Base-by-base conservation (phyloP, 2,113 vertebrate genomes). In the Spheniscus mendiculus region DNA sequence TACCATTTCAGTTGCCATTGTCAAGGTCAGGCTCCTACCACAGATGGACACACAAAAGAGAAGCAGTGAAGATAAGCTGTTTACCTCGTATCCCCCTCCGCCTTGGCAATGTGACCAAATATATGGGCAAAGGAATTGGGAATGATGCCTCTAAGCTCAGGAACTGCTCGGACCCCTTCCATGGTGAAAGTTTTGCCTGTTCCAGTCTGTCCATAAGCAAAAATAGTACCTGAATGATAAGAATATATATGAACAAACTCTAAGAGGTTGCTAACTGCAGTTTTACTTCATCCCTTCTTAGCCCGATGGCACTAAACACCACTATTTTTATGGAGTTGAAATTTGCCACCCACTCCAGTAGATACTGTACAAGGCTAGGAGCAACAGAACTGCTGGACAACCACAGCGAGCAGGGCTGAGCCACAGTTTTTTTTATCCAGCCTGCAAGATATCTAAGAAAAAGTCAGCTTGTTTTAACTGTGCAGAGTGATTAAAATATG, bases 181-280 rank as follows among this genome's bases (percentile, higher is more conserved):
- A 99, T 99, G 63, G 99, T 99, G 96, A 99, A 99, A 5, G 99
- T 99, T 98, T 99, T 99, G 59, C 99, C 99, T 78, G 99, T 99
- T 95, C 99, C 99, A 69, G 99, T 99, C 97, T 99, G 99, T n/a
- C 99, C 99, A 94, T 99, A 99, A 52, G 99, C 99, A 98, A 99
- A 99, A 97, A 99, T 99, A 76, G 99, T 99, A 62, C 99, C 99
- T 99, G 92, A 89, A 96, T 95, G 55, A 70, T 49, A 98, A 96
- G 77, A 74, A 80, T 38, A 94, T 2, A 69, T 0, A 62, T 10
- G 27, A 94, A 76, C 11, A 71, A 72, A 36, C 40, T 32, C 22
- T 36, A 23, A 66, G 77, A 59, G 71, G 19, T 0, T 71, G 22
- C 45, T 36, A 66, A 67, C 18, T 59, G 23, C 7, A 47, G 19